Evolutionary conservation across 2,113 vertebrate genomes (phyloP).

Genomic region (Calyptommatus sinebrachiatus): DNA sequence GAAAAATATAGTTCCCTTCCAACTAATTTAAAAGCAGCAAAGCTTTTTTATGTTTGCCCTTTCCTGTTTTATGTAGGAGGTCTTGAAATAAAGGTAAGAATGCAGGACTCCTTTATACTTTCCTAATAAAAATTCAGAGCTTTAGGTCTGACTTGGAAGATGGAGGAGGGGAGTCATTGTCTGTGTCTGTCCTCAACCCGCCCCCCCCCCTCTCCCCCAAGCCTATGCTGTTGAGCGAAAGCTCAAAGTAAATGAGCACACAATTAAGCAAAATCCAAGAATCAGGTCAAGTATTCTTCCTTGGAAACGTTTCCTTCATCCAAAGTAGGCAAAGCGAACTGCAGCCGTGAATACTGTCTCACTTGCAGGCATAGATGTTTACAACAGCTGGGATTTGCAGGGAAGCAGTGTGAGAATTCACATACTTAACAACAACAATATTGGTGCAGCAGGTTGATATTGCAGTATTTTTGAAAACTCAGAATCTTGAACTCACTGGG

Average conservation of each 20-base stretch:
- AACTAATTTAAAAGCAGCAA: slow-evolving; percentile 66
- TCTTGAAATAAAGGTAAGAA: slow-evolving; percentile 69
- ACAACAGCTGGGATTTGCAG: neutral
- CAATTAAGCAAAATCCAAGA: neutral
- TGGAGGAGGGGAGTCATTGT: neutral
- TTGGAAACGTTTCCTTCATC: neutral
- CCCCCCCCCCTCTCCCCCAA: neutral
- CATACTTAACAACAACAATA: no score
- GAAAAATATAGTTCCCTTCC: slow-evolving; percentile 19
- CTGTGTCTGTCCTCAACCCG: no score
- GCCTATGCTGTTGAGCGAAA: slow-evolving; percentile 23
- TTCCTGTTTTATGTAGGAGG: slow-evolving; percentile 70
- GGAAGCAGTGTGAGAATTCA: neutral
- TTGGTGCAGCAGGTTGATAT: no score
- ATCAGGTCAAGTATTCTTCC: neutral
- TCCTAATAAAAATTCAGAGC: slow-evolving; percentile 59
- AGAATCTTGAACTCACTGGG: no score
- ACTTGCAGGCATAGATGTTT: neutral
- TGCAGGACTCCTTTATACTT: slow-evolving; percentile 60
- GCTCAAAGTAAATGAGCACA: neutral
- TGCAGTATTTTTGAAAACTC: no score
- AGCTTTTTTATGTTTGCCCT: slow-evolving; percentile 68
- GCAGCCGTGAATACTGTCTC: neutral
- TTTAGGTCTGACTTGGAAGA: slow-evolving; percentile 30
- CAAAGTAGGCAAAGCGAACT: neutral